phyloP scores from a whole-genome alignment of 2,113 vertebrate genomes.

The Heterotilapia buettikoferi region DNA sequence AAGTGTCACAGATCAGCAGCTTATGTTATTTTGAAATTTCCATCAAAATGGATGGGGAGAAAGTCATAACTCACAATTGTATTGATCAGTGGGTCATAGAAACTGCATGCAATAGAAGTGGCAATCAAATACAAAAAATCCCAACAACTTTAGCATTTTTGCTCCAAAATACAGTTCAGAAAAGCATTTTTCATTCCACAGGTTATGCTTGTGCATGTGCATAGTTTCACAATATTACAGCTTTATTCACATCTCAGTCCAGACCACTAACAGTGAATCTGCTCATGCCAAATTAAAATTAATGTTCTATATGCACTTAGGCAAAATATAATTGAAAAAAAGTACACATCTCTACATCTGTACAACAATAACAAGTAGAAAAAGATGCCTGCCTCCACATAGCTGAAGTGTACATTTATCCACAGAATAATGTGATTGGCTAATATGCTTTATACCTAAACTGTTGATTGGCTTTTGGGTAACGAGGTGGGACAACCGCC shows the following conservation, averaged over 20 bases:
- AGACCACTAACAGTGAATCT: not conserved
- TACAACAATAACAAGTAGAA: not conserved
- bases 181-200: not conserved
- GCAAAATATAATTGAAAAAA: not conserved
- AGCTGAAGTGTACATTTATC: not conserved
- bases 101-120: not conserved
- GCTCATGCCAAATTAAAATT: not conserved
- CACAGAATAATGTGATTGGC: not conserved
- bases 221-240: not conserved
- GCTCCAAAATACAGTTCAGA: not conserved
- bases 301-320: not conserved
- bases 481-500: not conserved
- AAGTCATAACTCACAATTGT: not conserved
- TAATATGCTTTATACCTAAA: not conserved
- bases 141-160: fast-evolving
- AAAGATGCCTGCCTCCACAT: not conserved
- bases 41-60: not conserved
- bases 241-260: not conserved
- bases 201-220: fast-evolving
- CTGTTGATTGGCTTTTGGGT: fast-evolving
- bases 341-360: not conserved
- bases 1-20: not conserved
- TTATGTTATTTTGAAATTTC: not conserved
- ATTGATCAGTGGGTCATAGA: not conserved
- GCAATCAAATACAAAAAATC: not conserved